Evolutionary conservation across 1,140 invertebrate species (phyloP).

Genomic region (Brachionus paranguensis): DNA sequence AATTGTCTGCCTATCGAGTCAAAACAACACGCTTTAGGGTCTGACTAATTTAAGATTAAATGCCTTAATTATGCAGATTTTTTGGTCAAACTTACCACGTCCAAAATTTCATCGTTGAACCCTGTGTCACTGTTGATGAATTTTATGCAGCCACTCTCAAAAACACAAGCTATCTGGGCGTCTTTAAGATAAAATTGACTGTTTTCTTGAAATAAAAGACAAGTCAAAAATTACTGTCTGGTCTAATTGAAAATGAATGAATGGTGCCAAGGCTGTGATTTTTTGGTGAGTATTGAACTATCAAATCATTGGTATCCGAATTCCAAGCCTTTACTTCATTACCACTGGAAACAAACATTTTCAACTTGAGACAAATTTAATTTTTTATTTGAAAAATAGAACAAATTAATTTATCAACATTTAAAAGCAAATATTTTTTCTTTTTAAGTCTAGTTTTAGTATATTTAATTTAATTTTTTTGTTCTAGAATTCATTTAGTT

Average conservation of each 20-base stretch:
- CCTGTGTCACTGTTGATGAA: neutral
- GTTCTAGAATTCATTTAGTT: neutral
- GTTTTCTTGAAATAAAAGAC: neutral
- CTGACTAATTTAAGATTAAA: neutral
- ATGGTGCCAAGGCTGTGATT: neutral
- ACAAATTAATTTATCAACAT: neutral
- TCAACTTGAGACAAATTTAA: neutral
- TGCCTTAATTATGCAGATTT: neutral
- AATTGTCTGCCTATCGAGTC: neutral
- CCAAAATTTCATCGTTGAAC: neutral
- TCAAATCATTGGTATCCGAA: neutral
- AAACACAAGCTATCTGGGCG: neutral
- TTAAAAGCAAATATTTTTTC: constrained; percentile 1
- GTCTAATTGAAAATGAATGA: constrained; percentile 12
- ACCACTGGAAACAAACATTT: constrained; percentile 36
- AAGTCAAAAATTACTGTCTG: neutral
- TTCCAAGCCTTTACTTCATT: constrained; percentile 33
- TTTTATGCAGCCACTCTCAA: neutral
- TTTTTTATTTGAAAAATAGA: neutral
- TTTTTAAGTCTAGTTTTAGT: neutral
- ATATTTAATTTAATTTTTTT: neutral
- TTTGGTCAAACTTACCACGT: neutral
- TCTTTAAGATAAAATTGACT: neutral
- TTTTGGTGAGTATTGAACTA: neutral
- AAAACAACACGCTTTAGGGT: neutral